Evolutionary conservation across 1,140 invertebrate genomes (phyloP).

Genomic region (Euborellia annulipes): DNA sequence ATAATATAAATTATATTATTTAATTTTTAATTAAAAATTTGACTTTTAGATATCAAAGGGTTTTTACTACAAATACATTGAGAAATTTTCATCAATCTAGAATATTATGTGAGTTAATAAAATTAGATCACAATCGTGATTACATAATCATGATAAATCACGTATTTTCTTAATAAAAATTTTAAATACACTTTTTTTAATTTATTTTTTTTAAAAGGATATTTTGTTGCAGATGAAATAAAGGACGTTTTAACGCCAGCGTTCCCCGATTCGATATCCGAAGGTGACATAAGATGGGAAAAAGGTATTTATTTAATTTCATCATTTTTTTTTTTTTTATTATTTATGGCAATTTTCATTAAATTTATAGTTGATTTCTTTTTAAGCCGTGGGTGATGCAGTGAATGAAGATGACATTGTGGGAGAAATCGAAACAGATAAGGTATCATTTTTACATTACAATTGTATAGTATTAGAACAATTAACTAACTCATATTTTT

Average conservation of each 20-base stretch:
- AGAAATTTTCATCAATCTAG: neutral
- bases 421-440: slow-evolving; percentile 98
- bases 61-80: neutral
- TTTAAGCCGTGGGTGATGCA: slow-evolving; percentile 64
- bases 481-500: neutral
- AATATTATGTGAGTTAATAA: neutral
- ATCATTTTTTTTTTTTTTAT: too few relatives aligned
- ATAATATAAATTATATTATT: too few relatives aligned
- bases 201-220: slow-evolving; percentile 4
- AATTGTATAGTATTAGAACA: too few relatives aligned
- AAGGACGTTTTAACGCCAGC: slow-evolving; percentile 66
- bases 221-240: slow-evolving; percentile 31
- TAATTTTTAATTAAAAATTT: too few relatives aligned
- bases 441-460: slow-evolving; percentile 45
- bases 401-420: slow-evolving; percentile 90
- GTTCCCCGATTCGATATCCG: slow-evolving; percentile 94
- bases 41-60: too few relatives aligned
- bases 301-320: slow-evolving; percentile 33
- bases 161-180: neutral
- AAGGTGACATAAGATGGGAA: slow-evolving; percentile 92
- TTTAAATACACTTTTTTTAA: too few relatives aligned
- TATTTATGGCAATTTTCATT: too few relatives aligned
- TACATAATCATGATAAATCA: too few relatives aligned
- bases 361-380: slow-evolving; percentile 10
- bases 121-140: neutral